phyloP scores from a whole-genome alignment of 2,888 invertebrate genomes.

The Metallyticus violacea region DNA sequence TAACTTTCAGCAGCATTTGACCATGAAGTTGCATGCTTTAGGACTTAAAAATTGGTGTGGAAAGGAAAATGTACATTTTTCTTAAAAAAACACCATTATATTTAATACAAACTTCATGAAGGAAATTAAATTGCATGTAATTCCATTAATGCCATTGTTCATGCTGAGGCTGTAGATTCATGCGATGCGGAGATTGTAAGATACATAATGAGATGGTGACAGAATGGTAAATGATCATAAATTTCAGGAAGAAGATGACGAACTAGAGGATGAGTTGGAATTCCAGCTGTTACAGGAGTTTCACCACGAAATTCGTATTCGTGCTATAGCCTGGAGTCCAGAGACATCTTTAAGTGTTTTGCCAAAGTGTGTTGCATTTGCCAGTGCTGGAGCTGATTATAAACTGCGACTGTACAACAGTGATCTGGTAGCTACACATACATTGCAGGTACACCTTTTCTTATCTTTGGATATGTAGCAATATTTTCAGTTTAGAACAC shows the following conservation, averaged over 20 bases:
- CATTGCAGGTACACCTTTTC: conserved; percentile 22
- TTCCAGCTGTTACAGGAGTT: conserved; percentile 53
- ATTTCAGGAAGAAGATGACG: conserved; percentile 51
- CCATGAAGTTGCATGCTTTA: too few species aligned
- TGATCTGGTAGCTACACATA: conserved; percentile 25
- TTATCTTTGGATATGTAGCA: background rate
- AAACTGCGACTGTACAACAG: conserved; percentile 40
- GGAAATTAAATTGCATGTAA: too few species aligned
- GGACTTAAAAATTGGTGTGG: too few species aligned
- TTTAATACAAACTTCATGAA: too few species aligned
- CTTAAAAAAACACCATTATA: too few species aligned
- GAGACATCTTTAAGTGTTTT: conserved; percentile 58
- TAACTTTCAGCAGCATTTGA: too few species aligned
- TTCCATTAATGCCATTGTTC: too few species aligned
- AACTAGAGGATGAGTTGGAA: conserved; percentile 51
- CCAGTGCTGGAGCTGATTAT: conserved; percentile 56
- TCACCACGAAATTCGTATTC: conserved; percentile 54
- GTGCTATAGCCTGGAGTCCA: conserved; percentile 59
- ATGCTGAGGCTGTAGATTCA: too few species aligned
- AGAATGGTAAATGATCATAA: background rate
- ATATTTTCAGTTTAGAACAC: too few species aligned
- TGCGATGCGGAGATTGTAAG: too few species aligned
- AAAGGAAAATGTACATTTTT: too few species aligned
- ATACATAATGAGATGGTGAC: background rate
- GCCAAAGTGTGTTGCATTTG: conserved; percentile 56